Evolutionary conservation across 2,113 vertebrate genomes (phyloP), one percentile per base, ranked within the genome.

Genomic region (Paramormyrops kingsleyae): DNA sequence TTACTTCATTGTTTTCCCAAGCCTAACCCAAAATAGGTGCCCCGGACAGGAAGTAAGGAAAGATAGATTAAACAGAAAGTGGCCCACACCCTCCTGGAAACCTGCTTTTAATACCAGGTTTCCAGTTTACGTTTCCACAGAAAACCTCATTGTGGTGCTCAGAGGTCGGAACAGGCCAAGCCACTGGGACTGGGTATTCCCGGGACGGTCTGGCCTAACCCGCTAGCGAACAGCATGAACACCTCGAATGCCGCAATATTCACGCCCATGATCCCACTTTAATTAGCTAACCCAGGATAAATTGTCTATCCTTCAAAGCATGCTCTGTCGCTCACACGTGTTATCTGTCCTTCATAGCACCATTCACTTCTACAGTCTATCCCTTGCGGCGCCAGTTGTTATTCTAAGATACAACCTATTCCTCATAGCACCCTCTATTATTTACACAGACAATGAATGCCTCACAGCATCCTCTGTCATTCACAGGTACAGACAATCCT

Each of bases 1-100:
- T 95, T 93, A 89, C 77, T n/a, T 42, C 62, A 80, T 62, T 95
- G 95, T 95, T 31, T 13, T 1, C 62, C 95, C 95, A 94, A 93
- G 90, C 92, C 59, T 89, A 91, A 62, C 17, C 56, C 66, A 84
- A 91, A 89, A 89, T 49, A 80, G 53, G 24, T 87, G 50, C 47
- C 44, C 24, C 15, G 49, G 31, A 19, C 74, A 88, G 90, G 90
- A 90, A 50, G 90, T 46, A 80, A 39, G 59, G 74, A 87, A 83
- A 35, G 87, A 56, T 24, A 87, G 35, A 17, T 24, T 42, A 46
- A 87, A 47, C 39, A 27, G 10, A 88, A 88, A 27, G n/a, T 7
- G 46, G 52, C 47, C 87, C 90, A 84, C 90, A 84, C 90, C 90
- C 90, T 86, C 4, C 31, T 42, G 80, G 90, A 86, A 89, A 74